These are phyloP conservation scores for Illadopsis cleaveri DNA, from an alignment of 2,113 vertebrate genomes.

Conservation along the genomic window DNA sequence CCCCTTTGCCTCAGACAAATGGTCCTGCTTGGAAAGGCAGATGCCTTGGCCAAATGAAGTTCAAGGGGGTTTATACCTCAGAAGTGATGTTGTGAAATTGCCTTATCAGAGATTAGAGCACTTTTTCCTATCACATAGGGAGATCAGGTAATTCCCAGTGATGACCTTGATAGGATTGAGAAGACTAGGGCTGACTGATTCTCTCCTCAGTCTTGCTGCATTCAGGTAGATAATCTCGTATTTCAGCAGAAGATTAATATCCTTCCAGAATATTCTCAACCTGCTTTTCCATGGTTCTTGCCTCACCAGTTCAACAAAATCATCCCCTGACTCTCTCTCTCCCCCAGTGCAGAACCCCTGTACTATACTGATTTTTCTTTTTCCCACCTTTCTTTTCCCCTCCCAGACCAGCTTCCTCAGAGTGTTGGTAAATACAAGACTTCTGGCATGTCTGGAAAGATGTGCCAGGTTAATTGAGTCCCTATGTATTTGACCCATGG, in stretches of 20 bases:
- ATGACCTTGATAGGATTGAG: neutral
- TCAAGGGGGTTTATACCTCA: neutral
- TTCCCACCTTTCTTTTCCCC: neutral
- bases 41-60: neutral
- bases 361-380: neutral
- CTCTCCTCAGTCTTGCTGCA: neutral
- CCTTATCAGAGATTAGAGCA: neutral
- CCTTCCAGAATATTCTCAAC: neutral
- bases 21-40: neutral
- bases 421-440: neutral
- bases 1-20: neutral
- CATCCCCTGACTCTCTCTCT: neutral
- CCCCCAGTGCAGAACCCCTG: neutral
- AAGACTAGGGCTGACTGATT: neutral
- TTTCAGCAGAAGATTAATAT: conserved; percentile 17
- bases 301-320: neutral
- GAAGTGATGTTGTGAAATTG: neutral
- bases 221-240: conserved; percentile 10
- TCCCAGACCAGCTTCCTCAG: neutral
- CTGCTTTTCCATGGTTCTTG: neutral
- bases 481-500: fast-evolving
- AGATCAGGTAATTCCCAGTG: neutral
- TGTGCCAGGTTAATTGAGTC: neutral
- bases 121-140: neutral
- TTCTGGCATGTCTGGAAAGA: neutral